Percentiles rank a stretch among this genome's conserved stretches.
Evolutionary conservation across 2,113 vertebrate species (phyloP).

Genomic region (Xerus inauris): DNA sequence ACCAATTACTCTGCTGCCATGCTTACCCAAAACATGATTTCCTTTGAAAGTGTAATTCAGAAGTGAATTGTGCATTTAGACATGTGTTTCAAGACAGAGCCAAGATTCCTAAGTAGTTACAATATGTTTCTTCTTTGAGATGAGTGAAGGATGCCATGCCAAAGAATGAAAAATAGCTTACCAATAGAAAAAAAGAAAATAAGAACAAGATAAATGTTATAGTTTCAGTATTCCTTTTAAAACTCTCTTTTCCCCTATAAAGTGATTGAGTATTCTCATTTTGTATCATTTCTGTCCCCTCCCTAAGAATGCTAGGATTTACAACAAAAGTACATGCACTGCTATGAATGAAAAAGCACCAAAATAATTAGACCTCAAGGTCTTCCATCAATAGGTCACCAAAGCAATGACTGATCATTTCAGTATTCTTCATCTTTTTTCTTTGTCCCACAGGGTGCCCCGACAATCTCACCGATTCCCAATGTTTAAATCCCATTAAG

Average conservation of each 20-base stretch:
- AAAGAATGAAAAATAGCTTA: not conserved
- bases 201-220: not conserved
- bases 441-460: constrained; percentile 92
- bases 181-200: not conserved
- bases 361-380: constrained; percentile 77
- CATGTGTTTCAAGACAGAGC: constrained; percentile 27
- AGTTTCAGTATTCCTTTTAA: not conserved
- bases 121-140: not conserved
- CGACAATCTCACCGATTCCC: constrained; percentile 84
- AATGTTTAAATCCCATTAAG: constrained; percentile 90
- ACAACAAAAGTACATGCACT: constrained; percentile 25
- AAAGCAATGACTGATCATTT: constrained; percentile 82
- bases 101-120: not conserved
- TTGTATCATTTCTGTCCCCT: not conserved
- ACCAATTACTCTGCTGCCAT: not conserved
- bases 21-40: constrained; percentile 47
- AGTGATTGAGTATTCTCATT: not conserved
- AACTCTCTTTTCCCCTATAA: not conserved
- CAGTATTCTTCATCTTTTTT: constrained; percentile 80
- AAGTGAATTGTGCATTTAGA: constrained; percentile 54
- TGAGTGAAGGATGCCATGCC: not conserved
- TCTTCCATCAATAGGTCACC: constrained; percentile 78
- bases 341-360: constrained; percentile 75
- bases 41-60: constrained; percentile 59
- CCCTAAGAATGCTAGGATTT: constrained; percentile 64